A percentile compares a stretch with the other conserved stretches of the same genome.
These are phyloP conservation scores for Hedychridium roseum DNA, from an alignment of 2,888 invertebrate genomes.

Conservation along the genomic window DNA sequence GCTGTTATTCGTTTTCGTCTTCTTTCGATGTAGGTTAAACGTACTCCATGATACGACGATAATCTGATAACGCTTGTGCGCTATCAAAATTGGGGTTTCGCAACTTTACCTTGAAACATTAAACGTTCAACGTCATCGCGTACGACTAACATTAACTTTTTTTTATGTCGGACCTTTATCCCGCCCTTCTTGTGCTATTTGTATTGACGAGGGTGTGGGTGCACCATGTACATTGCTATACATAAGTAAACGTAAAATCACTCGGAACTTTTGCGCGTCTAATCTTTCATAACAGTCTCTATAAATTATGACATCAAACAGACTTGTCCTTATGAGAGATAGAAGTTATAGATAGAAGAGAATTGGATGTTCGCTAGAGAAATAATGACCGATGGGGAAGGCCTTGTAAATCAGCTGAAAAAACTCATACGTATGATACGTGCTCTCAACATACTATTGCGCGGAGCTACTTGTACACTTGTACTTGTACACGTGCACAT, in stretches of 20 bases:
- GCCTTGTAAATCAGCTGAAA: constrained; percentile 4
- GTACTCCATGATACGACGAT: constrained; percentile 20
- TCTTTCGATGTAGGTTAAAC: constrained; percentile 9
- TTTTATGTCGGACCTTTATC: background rate
- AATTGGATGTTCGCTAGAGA: constrained; percentile 27
- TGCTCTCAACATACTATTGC: too few species aligned
- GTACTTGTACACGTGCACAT: too few species aligned
- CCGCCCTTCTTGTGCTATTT: background rate
- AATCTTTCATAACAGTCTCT: too few species aligned
- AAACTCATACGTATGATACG: background rate
- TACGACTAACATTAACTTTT: constrained; percentile 15
- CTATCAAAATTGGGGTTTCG: constrained; percentile 35
- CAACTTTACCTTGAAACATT: constrained; percentile 38
- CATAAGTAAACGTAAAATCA: too few species aligned
- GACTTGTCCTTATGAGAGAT: too few species aligned
- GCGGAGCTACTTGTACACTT: too few species aligned
- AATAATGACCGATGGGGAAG: constrained; percentile 14
- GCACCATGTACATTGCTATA: too few species aligned
- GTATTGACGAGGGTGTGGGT: too few species aligned
- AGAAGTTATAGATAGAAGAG: too few species aligned
- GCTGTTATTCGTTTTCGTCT: too few species aligned
- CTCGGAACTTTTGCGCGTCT: too few species aligned
- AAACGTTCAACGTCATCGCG: constrained; percentile 13
- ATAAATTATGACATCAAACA: too few species aligned
- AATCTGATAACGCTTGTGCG: constrained; percentile 35